Evolutionary conservation across 2,113 vertebrate species (phyloP).

Genomic region (Myrmecobius fasciatus): DNA sequence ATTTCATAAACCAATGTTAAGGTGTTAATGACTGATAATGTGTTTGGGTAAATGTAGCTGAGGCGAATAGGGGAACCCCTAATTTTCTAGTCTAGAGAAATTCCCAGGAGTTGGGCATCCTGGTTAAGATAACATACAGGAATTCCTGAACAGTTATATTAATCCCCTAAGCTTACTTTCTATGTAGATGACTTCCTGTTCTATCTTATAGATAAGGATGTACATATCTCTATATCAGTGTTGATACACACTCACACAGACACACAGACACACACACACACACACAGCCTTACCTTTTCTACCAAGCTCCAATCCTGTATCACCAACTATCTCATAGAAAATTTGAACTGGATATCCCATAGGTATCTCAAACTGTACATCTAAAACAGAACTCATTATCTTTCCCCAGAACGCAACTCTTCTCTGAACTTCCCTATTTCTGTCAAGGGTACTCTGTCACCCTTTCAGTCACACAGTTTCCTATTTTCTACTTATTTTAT

Average conservation of each 20-base stretch:
- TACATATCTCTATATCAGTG: no score
- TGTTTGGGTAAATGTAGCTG: neutral
- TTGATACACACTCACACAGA: no score
- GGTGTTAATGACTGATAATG: neutral
- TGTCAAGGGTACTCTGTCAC: neutral
- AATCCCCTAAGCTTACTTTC: neutral
- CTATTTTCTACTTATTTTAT: neutral
- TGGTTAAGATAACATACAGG: neutral
- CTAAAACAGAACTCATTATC: neutral
- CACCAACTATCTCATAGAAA: no score
- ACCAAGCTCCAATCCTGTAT: no score
- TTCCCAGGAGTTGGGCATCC: neutral
- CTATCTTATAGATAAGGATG: neutral
- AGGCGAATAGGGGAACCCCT: neutral
- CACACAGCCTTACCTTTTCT: no score
- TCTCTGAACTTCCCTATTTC: no score
- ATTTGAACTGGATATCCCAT: neutral
- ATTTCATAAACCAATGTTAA: neutral
- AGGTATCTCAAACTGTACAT: neutral
- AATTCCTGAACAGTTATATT: neutral
- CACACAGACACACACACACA: no score
- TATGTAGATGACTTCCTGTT: neutral
- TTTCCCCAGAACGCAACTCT: neutral
- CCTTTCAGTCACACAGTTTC: neutral
- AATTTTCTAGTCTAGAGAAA: neutral